A percentile compares a stretch with the other conserved stretches of the same genome.
These are phyloP conservation scores for Xylophagus ater DNA, from an alignment of 2,888 invertebrate species.

Conservation along the genomic window DNA sequence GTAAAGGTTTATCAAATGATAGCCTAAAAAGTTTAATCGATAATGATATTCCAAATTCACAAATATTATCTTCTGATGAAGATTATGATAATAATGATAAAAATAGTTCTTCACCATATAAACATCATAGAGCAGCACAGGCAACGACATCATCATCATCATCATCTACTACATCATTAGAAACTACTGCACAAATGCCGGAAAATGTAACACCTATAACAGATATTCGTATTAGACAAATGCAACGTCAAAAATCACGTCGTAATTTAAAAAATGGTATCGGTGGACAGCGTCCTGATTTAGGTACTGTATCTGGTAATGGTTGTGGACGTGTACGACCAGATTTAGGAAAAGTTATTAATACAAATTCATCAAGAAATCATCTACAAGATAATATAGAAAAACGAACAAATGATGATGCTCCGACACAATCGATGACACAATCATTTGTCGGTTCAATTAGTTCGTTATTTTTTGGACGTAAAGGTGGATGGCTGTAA, in stretches of 20 bases:
- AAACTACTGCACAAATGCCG: conserved; percentile 25
- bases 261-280: conserved; percentile 42
- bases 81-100: conserved; percentile 28
- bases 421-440: conserved; percentile 22
- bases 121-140: not conserved
- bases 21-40: conserved; percentile 18
- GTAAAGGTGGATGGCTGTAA: conserved; percentile 73
- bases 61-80: conserved; percentile 4
- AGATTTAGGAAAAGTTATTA: conserved; percentile 27
- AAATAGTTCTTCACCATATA: conserved; percentile 17
- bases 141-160: conserved; percentile 17
- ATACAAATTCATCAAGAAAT: conserved; percentile 13
- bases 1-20: conserved; percentile 26
- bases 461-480: conserved; percentile 68
- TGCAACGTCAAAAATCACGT: conserved; percentile 43
- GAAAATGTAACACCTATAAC: conserved; percentile 27
- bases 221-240: conserved; percentile 39
- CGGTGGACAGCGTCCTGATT: conserved; percentile 45
- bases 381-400: conserved; percentile 28
- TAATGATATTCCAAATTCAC: conserved; percentile 8
- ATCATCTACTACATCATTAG: conserved; percentile 24
- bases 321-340: conserved; percentile 37
- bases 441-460: conserved; percentile 60
- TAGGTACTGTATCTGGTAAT: conserved; percentile 47
- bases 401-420: conserved; percentile 14